Evolutionary conservation across 2,113 vertebrate genomes (phyloP).

Genomic region (Campylorhamphus procurvoides): DNA sequence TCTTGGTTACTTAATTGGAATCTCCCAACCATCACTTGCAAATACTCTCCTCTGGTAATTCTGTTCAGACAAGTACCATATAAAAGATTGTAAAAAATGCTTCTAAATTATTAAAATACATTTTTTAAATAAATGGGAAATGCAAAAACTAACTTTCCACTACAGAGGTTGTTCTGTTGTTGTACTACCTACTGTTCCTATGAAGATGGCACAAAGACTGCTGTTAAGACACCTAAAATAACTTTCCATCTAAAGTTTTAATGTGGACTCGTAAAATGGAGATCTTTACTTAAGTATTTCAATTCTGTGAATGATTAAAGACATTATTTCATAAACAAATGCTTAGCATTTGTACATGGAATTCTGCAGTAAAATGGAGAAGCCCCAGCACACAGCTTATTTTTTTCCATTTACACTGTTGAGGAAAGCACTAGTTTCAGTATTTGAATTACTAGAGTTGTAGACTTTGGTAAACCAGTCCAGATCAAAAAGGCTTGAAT

Average conservation of each 20-base stretch:
- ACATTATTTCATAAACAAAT: neutral
- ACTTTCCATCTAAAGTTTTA: neutral
- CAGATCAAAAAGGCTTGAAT: neutral
- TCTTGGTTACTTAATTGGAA: neutral
- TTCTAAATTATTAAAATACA: neutral
- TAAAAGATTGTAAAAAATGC: neutral
- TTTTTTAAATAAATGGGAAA: neutral
- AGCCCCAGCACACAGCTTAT: neutral
- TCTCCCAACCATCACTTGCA: neutral
- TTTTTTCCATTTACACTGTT: neutral
- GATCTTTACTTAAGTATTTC: neutral
- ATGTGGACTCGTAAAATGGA: neutral
- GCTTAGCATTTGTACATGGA: neutral
- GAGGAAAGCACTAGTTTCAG: neutral
- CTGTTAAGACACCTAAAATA: neutral
- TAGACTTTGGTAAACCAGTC: neutral
- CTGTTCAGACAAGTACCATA: neutral
- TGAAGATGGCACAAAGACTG: neutral
- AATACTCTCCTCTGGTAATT: neutral
- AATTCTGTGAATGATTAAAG: neutral
- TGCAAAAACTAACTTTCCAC: neutral
- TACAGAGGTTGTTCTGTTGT: neutral
- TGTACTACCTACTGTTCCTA: neutral
- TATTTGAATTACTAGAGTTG: neutral
- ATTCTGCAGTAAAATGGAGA: neutral